These are phyloP conservation scores for Lycaon pictus DNA, from an alignment of 2,113 vertebrate species.

Conservation along the genomic window DNA sequence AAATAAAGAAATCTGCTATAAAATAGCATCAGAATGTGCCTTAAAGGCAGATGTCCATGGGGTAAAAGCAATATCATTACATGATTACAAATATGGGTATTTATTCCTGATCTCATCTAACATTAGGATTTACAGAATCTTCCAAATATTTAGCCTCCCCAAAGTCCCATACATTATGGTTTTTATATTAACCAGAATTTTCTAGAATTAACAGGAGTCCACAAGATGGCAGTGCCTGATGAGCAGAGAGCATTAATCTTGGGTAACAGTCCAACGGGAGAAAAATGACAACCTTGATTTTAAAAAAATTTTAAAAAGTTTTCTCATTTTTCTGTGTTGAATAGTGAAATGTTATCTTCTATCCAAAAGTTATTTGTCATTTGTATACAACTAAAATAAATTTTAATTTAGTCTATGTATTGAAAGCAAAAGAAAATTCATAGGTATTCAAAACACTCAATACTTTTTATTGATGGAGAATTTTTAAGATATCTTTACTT, in stretches of 20 bases:
- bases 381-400: background rate
- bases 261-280: background rate
- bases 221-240: constrained; percentile 71
- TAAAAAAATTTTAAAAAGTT: background rate
- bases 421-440: background rate
- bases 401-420: background rate
- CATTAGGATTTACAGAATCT: background rate
- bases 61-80: background rate
- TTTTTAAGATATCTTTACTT: background rate
- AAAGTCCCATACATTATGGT: background rate
- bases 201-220: constrained; percentile 27
- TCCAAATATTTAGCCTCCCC: background rate
- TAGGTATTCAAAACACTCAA: background rate
- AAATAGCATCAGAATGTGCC: background rate
- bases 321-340: background rate
- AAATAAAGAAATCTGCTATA: no score
- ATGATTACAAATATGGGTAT: background rate
- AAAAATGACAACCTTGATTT: background rate
- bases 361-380: background rate
- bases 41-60: background rate
- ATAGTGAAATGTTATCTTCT: constrained; percentile 28
- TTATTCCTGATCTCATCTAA: background rate
- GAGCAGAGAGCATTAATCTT: background rate
- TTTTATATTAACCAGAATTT: background rate
- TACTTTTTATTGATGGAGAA: background rate